Evolutionary conservation across 2,888 invertebrate species (phyloP).

Genomic region (Harpalus rubripes): DNA sequence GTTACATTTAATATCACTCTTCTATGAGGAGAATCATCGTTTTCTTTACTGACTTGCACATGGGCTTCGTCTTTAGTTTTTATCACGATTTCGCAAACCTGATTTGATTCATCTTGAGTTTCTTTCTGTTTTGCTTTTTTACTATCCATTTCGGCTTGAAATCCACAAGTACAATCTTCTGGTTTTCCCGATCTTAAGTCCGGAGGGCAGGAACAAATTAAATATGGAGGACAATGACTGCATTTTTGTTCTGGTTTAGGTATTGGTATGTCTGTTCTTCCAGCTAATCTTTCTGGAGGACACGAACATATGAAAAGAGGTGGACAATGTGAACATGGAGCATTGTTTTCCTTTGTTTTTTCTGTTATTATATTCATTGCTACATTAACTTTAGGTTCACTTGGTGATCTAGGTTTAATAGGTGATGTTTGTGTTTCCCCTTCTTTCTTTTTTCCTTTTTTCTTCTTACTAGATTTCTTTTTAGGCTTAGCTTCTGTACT

Average conservation of each 20-base stretch:
- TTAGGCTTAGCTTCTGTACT: slow-evolving; percentile 15
- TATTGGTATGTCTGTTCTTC: neutral
- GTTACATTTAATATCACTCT: slow-evolving; percentile 19
- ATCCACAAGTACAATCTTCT: slow-evolving; percentile 5
- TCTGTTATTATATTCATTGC: slow-evolving; percentile 31
- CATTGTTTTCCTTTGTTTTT: slow-evolving; percentile 10
- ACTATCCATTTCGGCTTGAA: neutral
- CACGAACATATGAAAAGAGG: neutral
- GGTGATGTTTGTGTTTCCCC: slow-evolving; percentile 63
- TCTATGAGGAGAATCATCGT: neutral
- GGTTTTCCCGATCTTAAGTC: neutral
- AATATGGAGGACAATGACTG: slow-evolving; percentile 34
- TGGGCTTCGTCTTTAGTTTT: slow-evolving; percentile 73
- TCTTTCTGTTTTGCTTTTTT: neutral
- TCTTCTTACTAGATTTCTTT: slow-evolving; percentile 24
- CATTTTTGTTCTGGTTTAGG: slow-evolving; percentile 63
- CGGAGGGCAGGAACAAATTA: neutral
- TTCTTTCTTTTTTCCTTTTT: slow-evolving; percentile 57
- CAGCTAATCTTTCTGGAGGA: neutral
- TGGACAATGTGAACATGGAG: neutral
- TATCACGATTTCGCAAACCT: slow-evolving; percentile 75
- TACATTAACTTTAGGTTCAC: slow-evolving; percentile 22
- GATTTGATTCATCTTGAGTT: slow-evolving; percentile 68
- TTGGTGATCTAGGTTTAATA: slow-evolving; percentile 37
- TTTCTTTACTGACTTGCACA: slow-evolving; percentile 32